Evolutionary conservation across 2,888 invertebrate species (phyloP), one percentile per base, ranked within the genome.

Genomic region (Caenorhabditis sp.): DNA sequence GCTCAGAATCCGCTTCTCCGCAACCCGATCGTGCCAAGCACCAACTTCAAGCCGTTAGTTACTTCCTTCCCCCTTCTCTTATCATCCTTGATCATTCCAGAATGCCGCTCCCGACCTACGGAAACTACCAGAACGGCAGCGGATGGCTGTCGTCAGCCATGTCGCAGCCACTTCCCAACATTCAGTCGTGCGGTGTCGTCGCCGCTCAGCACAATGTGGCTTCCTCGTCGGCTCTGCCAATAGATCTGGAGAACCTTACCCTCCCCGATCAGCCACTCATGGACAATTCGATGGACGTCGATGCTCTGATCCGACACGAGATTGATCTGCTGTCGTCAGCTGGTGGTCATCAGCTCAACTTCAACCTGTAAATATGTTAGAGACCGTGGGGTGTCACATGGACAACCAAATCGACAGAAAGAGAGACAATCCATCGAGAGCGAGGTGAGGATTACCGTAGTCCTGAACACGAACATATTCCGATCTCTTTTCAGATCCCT

Each of bases 211-310:
- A 86, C 65, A 64, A 35, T 20, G 68, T 78, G 26, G 51, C 81
- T 40, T 76, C 76, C 9, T 80, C 78, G 28, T 70, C 68, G 35
- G 83, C 85, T 20, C 86, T 90, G 53, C 90, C 90, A 15, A 83
- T 88, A 32, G 90, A 90, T 79, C 67, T 90, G 60, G 90, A 89
- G 83, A 89, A 88, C 74, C 80, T 90, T 71, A 88, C 87, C 26
- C 85, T 88, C 70, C 88, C 89, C 13, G 87, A 87, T 58, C 86
- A 86, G 72, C 88, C 87, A 56, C 56, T 87, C 67, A 85, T 88
- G 83, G 87, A 88, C 47, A 47, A 18, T 18, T 18, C n/a, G 18
- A 83, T 89, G 84, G 90, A 90, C 70, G 85, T 88, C 64, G 90
- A 90, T 67, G 82, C 88, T 35, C 65, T 90, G 74, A 83, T 90